Conservation (phyloP, 2,888 invertebrate species). For the Philhelius pedissequus region DNA sequence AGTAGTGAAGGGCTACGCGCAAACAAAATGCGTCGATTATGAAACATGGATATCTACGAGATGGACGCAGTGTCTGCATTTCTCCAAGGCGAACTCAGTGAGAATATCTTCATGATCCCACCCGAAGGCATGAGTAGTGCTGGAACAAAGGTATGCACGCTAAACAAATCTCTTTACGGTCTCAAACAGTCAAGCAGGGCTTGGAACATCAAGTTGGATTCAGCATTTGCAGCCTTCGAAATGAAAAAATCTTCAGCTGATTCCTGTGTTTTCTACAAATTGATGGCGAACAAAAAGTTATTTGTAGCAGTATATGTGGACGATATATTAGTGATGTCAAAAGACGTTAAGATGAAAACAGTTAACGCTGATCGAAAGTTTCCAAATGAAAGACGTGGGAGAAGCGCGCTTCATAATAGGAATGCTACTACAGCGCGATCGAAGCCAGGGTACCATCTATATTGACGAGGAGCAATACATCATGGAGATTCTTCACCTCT, state of each 20-base stretch:
- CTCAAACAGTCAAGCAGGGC: constrained; percentile 1
- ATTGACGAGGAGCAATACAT: background rate
- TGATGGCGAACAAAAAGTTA: background rate
- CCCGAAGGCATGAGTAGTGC: background rate
- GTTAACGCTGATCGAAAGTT: background rate
- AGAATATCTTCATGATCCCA: background rate
- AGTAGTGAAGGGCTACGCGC: constrained; percentile 16
- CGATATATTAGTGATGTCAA: background rate
- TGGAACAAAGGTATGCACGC: background rate
- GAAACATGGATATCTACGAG: constrained; percentile 13
- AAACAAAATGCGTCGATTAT: constrained; percentile 11
- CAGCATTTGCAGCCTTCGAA: background rate
- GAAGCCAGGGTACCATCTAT: background rate
- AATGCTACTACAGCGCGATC: background rate
- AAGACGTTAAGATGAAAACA: background rate
- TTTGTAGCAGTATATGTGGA: background rate
- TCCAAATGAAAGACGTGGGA: constrained; percentile 32
- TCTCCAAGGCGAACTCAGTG: background rate
- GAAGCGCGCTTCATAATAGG: constrained; percentile 3
- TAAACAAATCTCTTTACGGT: constrained; percentile 7
- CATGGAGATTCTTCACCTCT: background rate
- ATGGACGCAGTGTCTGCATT: constrained; percentile 2
- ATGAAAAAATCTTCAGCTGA: background rate
- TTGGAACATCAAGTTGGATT: constrained; percentile 23
- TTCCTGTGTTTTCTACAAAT: background rate